Conservation (phyloP, 2,888 invertebrate species). For the Drosophila phalerata region DNA sequence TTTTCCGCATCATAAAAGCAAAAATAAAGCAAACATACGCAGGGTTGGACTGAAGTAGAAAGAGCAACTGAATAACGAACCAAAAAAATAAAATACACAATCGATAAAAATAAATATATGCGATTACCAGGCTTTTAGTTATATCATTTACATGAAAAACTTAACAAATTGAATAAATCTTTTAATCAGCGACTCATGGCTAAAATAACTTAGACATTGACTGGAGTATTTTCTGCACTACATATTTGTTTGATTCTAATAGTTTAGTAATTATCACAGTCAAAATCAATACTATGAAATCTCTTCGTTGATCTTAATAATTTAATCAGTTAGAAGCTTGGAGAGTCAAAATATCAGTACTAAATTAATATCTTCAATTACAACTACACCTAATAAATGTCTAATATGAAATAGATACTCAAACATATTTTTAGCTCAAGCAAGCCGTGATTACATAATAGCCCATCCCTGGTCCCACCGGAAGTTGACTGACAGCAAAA, state of each 20-base stretch:
- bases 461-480: slow-evolving; percentile 7
- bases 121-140: background rate
- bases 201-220: too few relatives aligned
- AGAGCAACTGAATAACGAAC: slow-evolving; percentile 6
- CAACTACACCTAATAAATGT: background rate
- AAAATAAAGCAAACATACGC: slow-evolving; percentile 37
- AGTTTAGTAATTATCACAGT: background rate
- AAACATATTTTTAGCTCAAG: background rate
- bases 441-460: background rate
- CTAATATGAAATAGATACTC: background rate
- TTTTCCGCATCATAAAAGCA: slow-evolving; percentile 72
- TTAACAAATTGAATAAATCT: too few relatives aligned
- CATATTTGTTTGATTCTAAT: background rate
- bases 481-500: background rate
- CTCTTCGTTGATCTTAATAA: background rate
- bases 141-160: background rate
- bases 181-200: too few relatives aligned
- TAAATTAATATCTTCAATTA: background rate
- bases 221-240: background rate
- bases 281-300: background rate
- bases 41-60: slow-evolving; percentile 33
- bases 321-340: background rate
- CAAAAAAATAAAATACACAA: background rate
- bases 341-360: background rate
- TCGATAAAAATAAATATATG: background rate